A percentile compares a stretch with the other conserved stretches of the same genome.
phyloP scores from a whole-genome alignment of 37 sponge, comb jelly and placozoan species.

The Tethya wilhelma region DNA sequence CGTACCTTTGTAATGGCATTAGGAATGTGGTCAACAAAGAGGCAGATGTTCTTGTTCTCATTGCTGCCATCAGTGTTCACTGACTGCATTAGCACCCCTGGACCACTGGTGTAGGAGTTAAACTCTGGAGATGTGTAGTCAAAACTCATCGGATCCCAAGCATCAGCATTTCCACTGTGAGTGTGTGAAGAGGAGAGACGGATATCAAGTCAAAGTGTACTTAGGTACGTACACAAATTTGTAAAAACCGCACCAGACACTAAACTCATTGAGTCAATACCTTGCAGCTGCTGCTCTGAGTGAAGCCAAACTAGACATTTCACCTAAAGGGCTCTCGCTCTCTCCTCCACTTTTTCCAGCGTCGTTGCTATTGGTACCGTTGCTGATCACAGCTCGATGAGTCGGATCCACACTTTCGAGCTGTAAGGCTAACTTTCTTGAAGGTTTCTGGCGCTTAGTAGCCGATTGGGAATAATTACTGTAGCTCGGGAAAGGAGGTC shows the following conservation, averaged over 20 bases:
- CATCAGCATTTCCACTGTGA: constrained; percentile 9
- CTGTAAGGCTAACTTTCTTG: too few relatives aligned
- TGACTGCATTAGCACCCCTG: constrained; percentile 31
- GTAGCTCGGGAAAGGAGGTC: not conserved
- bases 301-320: too few relatives aligned
- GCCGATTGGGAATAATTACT: too few relatives aligned
- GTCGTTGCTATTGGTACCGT: not conserved
- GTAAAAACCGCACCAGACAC: too few relatives aligned
- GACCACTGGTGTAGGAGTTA: constrained; percentile 53
- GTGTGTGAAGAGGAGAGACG: too few relatives aligned
- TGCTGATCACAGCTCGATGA: too few relatives aligned
- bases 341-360: not conserved
- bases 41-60: not conserved
- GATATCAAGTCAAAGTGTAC: too few relatives aligned
- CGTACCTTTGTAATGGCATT: constrained; percentile 37
- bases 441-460: too few relatives aligned
- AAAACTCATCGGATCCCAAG: constrained; percentile 60
- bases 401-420: too few relatives aligned
- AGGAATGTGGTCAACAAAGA: constrained; percentile 55
- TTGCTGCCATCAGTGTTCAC: not conserved
- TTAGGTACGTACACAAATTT: too few relatives aligned
- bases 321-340: not conserved
- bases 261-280: too few relatives aligned
- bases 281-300: not conserved
- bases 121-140: constrained; percentile 49